Base-by-base conservation (phyloP, 2,888 invertebrate genomes). In the Sceliomorpha sp. region DNA sequence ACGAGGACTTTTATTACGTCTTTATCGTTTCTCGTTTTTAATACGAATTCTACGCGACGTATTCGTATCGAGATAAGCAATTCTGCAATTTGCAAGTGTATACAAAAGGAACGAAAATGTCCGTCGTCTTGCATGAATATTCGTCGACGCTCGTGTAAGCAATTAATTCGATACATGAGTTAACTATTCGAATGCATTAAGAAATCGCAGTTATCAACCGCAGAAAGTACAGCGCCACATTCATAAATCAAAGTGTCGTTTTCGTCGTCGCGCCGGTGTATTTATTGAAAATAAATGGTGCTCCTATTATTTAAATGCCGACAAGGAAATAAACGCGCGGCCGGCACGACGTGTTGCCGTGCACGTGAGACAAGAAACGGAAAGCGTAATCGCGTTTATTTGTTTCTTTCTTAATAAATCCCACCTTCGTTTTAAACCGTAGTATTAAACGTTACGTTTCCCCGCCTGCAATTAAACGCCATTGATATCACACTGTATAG, bases 191-290 rank as follows among this genome's bases (percentile, higher is more conserved):
- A 36, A 37, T 26, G 14, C 27, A 42, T 62, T 62, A 62, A 39
- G 62, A 47, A 53, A 62, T 39, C 34, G 39, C 10, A 51, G 39
- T 50, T 51, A 51, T 51, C 32, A 45, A 44, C 45, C 27, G 53
- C 62, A 53, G 17, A 53, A 62, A 62, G 53, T 53, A 31, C 53
- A 42, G 24, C 24, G 37, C 48, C 37, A 20, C 15, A 26, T 10
- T 42, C 69, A 62, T 75, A 73, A 64, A 73, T 73, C 75, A 75
- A 60, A 17, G 59, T 70, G 72, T 70, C 69, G 39, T 48, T 70
- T 51, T 50, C 48, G 66, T 62, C 66, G 70, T 44, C 67, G 44
- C 44, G 53, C 47, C 32, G 32, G 42, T 40, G 50, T 44, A 51
- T 58, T 70, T 68, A 68, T 68, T 55, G 60, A 68, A 60, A 60